phyloP scores from a whole-genome alignment of 1,140 invertebrate species.

The Gryllus bimaculatus region DNA sequence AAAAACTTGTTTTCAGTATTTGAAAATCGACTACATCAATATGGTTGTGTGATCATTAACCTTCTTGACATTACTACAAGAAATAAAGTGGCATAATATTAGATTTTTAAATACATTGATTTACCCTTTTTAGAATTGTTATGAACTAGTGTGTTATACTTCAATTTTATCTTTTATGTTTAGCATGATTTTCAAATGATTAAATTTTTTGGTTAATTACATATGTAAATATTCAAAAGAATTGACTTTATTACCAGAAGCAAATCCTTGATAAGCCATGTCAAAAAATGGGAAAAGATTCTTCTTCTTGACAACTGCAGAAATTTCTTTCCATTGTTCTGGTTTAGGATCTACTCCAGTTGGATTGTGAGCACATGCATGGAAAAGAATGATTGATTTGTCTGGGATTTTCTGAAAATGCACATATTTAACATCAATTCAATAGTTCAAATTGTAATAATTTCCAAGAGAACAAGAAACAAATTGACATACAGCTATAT shows the following conservation, averaged over 20 bases:
- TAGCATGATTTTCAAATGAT: too few relatives aligned
- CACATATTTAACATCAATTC: background rate
- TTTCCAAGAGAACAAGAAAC: background rate
- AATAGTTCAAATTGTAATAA: background rate
- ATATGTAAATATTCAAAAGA: too few relatives aligned
- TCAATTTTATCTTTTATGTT: too few relatives aligned
- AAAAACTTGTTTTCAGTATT: too few relatives aligned
- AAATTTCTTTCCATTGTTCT: slow-evolving; percentile 84
- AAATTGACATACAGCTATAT: slow-evolving; percentile 66
- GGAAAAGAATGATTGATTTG: slow-evolving; percentile 83
- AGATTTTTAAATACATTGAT: too few relatives aligned
- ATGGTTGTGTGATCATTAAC: too few relatives aligned
- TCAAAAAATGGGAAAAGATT: slow-evolving; percentile 97
- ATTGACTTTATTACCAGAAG: slow-evolving; percentile 47
- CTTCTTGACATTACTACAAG: too few relatives aligned
- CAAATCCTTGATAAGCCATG: slow-evolving; percentile 99
- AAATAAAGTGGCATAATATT: too few relatives aligned
- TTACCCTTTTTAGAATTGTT: too few relatives aligned
- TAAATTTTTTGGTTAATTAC: too few relatives aligned
- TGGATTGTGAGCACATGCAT: slow-evolving; percentile 99
- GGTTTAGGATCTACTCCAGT: slow-evolving; percentile 92
- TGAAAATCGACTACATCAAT: too few relatives aligned
- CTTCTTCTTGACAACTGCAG: slow-evolving; percentile 67
- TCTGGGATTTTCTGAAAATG: slow-evolving; percentile 78
- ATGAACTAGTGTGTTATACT: too few relatives aligned